Conservation (phyloP, 2,113 vertebrate species). For the Prinia subflava region DNA sequence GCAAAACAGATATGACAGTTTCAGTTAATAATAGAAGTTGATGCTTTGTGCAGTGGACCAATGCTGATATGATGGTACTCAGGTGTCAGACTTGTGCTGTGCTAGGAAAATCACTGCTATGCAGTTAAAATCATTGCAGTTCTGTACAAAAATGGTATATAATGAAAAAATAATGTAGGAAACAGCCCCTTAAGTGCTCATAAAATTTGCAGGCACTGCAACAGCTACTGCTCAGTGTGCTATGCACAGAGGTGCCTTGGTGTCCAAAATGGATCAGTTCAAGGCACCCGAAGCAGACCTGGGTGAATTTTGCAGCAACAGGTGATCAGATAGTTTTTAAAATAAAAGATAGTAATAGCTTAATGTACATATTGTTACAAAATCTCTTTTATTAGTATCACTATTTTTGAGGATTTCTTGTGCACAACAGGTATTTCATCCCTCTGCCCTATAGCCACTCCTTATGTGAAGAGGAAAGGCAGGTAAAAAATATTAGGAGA, state of each 20-base stretch:
- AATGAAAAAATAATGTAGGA: conserved; percentile 55
- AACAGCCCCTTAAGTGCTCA: conserved; percentile 40
- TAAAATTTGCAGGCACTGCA: neutral
- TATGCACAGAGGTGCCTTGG: neutral
- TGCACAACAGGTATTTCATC: neutral
- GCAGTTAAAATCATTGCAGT: conserved; percentile 12
- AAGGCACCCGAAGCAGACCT: neutral
- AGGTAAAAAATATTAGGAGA: neutral
- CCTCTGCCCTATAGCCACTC: neutral
- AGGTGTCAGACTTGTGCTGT: conserved; percentile 51
- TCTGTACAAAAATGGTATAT: conserved; percentile 24
- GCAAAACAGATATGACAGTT: neutral
- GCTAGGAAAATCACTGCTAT: conserved; percentile 31
- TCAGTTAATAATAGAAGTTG: conserved; percentile 26
- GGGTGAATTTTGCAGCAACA: conserved; percentile 6
- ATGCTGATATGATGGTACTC: conserved; percentile 49
- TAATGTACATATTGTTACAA: neutral
- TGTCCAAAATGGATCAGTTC: neutral
- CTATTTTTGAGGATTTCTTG: neutral
- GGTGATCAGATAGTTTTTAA: neutral
- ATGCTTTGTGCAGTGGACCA: neutral
- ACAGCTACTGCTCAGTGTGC: neutral
- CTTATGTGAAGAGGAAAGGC: neutral
- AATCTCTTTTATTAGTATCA: neutral
- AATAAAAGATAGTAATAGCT: neutral